Evolutionary conservation across 2,888 invertebrate genomes (phyloP).

Genomic region (Leptarthrus brevirostris): DNA sequence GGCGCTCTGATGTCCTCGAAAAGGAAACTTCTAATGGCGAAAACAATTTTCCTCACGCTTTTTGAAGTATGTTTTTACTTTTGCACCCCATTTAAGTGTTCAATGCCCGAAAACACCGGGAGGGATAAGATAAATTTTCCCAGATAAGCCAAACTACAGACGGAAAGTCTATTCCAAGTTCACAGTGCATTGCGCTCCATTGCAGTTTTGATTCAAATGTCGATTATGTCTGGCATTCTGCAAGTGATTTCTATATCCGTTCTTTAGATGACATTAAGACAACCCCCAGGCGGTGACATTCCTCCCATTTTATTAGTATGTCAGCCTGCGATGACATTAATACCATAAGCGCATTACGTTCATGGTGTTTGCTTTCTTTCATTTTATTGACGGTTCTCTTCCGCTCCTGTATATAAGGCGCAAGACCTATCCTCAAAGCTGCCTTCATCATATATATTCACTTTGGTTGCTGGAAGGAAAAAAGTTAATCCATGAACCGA

Average conservation of each 20-base stretch:
- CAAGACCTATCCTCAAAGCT: background rate
- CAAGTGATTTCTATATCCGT: conserved; percentile 44
- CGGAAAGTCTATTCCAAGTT: conserved; percentile 27
- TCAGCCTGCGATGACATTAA: conserved; percentile 45
- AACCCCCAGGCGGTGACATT: conserved; percentile 19
- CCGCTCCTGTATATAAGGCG: background rate
- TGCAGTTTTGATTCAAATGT: conserved; percentile 46
- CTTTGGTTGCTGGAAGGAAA: conserved; percentile 32
- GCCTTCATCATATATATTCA: conserved; percentile 13
- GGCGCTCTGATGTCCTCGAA: conserved; percentile 38
- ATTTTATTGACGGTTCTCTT: conserved; percentile 13
- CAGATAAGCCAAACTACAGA: conserved; percentile 33
- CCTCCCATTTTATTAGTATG: conserved; percentile 39
- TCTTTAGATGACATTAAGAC: background rate
- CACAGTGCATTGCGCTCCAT: conserved; percentile 1
- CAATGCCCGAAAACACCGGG: background rate
- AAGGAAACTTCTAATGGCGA: conserved; percentile 38
- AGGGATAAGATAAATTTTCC: conserved; percentile 42
- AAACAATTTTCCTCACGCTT: conserved; percentile 45
- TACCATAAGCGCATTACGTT: conserved; percentile 47
- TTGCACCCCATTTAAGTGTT: conserved; percentile 7
- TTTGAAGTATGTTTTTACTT: background rate
- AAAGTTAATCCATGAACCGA: conserved; percentile 45
- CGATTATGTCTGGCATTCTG: conserved; percentile 44
- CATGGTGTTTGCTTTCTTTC: conserved; percentile 43